Evolutionary conservation across 2,888 invertebrate species (phyloP).

Genomic region (Auanema sp.): DNA sequence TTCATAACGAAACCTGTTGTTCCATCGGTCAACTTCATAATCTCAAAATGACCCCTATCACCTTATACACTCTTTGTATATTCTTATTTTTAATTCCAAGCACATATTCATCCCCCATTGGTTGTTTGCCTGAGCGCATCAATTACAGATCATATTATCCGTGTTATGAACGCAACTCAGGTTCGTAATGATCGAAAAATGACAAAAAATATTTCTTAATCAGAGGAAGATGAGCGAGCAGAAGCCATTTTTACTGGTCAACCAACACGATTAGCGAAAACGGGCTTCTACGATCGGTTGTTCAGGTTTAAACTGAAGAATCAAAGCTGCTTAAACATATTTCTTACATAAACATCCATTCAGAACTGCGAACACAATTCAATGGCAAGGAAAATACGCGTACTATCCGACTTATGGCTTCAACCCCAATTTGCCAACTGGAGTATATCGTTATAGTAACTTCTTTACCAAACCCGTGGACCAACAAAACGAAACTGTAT

Average conservation of each 20-base stretch:
- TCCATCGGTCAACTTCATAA: too few relatives aligned
- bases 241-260: conserved; percentile 24
- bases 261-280: conserved; percentile 35
- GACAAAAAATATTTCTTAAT: conserved; percentile 11
- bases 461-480: conserved; percentile 14
- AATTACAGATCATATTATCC: conserved; percentile 27
- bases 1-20: too few relatives aligned
- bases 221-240: conserved; percentile 25
- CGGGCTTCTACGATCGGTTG: conserved; percentile 39
- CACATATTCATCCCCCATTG: too few relatives aligned
- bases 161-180: conserved; percentile 23
- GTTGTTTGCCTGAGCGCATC: conserved; percentile 25
- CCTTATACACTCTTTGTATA: too few relatives aligned
- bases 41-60: too few relatives aligned
- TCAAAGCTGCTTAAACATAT: not conserved
- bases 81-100: too few relatives aligned
- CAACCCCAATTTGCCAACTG: conserved; percentile 33
- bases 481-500: too few relatives aligned
- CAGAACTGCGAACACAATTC: conserved; percentile 30
- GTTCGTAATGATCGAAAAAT: not conserved
- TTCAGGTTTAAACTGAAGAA: conserved; percentile 24
- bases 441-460: conserved; percentile 28
- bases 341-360: conserved; percentile 3
- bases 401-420: conserved; percentile 41
- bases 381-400: conserved; percentile 28